Evolutionary conservation across 1,140 invertebrate species (phyloP).

Genomic region (Drosophila takahashii): DNA sequence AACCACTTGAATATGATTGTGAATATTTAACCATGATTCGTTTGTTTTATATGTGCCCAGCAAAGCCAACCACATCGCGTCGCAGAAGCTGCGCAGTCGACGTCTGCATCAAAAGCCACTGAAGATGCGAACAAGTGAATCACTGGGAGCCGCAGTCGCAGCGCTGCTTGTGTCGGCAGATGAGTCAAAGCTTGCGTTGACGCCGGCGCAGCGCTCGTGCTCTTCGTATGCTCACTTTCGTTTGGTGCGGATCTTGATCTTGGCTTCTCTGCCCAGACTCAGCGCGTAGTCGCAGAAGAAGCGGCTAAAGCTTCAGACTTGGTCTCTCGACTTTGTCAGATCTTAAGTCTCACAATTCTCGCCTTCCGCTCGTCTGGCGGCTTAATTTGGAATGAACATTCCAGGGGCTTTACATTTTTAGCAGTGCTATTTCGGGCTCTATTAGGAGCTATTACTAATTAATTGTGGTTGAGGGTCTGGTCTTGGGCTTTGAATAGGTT

Average conservation of each 20-base stretch:
- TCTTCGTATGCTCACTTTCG: constrained; percentile 64
- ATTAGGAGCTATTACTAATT: constrained; percentile 47
- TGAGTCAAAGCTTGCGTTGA: constrained; percentile 25
- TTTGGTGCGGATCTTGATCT: constrained; percentile 38
- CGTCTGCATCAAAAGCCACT: constrained; percentile 25
- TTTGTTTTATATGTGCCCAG: constrained; percentile 77
- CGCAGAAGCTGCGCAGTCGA: constrained; percentile 42
- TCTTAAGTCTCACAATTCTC: constrained; percentile 6
- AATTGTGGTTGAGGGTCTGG: constrained; percentile 37
- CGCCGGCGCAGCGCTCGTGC: constrained; percentile 21
- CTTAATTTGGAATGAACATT: constrained; percentile 43
- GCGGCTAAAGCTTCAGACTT: constrained; percentile 10
- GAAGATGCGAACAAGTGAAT: constrained; percentile 75
- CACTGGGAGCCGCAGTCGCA: constrained; percentile 28
- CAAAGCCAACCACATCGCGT: constrained; percentile 41
- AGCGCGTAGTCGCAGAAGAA: constrained; percentile 1
- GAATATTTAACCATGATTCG: constrained; percentile 74
- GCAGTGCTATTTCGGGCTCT: constrained; percentile 28
- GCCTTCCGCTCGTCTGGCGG: constrained; percentile 30
- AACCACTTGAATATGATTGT: constrained; percentile 77
- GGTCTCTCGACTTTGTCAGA: constrained; percentile 11
- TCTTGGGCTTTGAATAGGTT: constrained; percentile 12
- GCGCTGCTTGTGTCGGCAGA: constrained; percentile 25
- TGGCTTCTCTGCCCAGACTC: constrained; percentile 25
- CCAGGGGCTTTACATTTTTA: constrained; percentile 47